phyloP scores from a whole-genome alignment of 2,888 invertebrate species.

The Chrysolina haemoptera region DNA sequence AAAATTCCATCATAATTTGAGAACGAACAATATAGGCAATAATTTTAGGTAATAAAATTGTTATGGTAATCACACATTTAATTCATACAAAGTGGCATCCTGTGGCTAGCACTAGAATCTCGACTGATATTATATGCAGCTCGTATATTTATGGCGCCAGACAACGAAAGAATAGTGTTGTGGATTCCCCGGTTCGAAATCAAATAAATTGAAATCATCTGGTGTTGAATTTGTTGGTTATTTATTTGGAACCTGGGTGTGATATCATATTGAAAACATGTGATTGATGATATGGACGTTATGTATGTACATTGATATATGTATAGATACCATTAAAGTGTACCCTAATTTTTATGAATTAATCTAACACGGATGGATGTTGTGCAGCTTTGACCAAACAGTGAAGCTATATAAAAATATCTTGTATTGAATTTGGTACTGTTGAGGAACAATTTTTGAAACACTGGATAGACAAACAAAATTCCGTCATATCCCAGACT shows the following conservation, averaged over 20 bases:
- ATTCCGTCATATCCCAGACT: too few relatives aligned
- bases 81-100: conserved; percentile 45
- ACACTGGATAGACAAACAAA: too few relatives aligned
- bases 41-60: conserved; percentile 44
- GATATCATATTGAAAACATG: conserved; percentile 13
- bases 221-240: conserved; percentile 12
- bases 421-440: too few relatives aligned
- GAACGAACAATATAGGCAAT: conserved; percentile 39
- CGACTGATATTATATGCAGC: conserved; percentile 27
- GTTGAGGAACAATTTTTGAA: too few relatives aligned
- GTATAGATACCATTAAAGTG: too few relatives aligned
- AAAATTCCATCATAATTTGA: conserved; percentile 25
- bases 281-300: not conserved
- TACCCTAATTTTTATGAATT: too few relatives aligned
- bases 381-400: too few relatives aligned
- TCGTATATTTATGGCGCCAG: conserved; percentile 43
- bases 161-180: conserved; percentile 26
- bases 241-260: conserved; percentile 9
- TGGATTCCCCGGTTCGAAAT: conserved; percentile 15
- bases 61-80: conserved; percentile 46
- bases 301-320: too few relatives aligned
- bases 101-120: conserved; percentile 35
- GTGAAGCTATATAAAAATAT: too few relatives aligned
- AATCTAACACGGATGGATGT: too few relatives aligned
- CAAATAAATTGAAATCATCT: conserved; percentile 12